Percentiles rank a stretch among this genome's conserved stretches.
Conservation (phyloP, 2,888 invertebrate species). For the Coleophora deauratella region DNA sequence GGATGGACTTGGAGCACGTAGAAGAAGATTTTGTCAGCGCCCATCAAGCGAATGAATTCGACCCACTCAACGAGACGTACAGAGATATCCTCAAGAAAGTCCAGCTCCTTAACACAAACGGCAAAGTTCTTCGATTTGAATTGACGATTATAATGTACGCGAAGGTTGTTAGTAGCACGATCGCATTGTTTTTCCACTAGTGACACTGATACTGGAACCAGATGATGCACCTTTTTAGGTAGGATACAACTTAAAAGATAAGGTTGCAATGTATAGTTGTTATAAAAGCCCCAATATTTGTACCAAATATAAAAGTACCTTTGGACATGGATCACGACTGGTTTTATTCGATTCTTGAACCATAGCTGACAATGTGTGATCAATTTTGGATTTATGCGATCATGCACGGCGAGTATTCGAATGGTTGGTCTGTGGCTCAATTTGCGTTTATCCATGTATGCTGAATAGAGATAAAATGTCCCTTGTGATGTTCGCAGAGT, state of each 20-base stretch:
- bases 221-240: conserved; percentile 80
- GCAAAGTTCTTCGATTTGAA: conserved; percentile 82
- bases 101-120: conserved; percentile 94
- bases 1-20: conserved; percentile 93
- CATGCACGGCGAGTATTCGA: conserved; percentile 90
- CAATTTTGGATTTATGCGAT: conserved; percentile 88
- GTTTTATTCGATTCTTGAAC: conserved; percentile 89
- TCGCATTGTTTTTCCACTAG: conserved; percentile 90
- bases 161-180: conserved; percentile 86
- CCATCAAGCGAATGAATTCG: conserved; percentile 87
- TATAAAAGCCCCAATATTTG: conserved; percentile 94
- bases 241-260: conserved; percentile 92
- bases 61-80: conserved; percentile 95
- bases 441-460: conserved; percentile 88
- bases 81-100: conserved; percentile 94
- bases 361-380: conserved; percentile 91
- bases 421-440: conserved; percentile 88
- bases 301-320: conserved; percentile 97
- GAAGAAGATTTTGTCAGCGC: conserved; percentile 93
- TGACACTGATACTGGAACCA: conserved; percentile 90
- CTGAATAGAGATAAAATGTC: conserved; percentile 91
- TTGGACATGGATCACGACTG: conserved; percentile 86
- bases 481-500: conserved; percentile 86
- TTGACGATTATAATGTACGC: conserved; percentile 85
- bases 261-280: conserved; percentile 92